Base-by-base conservation (phyloP, 1,140 invertebrate genomes). In the Lysiphlebus fabarum region DNA sequence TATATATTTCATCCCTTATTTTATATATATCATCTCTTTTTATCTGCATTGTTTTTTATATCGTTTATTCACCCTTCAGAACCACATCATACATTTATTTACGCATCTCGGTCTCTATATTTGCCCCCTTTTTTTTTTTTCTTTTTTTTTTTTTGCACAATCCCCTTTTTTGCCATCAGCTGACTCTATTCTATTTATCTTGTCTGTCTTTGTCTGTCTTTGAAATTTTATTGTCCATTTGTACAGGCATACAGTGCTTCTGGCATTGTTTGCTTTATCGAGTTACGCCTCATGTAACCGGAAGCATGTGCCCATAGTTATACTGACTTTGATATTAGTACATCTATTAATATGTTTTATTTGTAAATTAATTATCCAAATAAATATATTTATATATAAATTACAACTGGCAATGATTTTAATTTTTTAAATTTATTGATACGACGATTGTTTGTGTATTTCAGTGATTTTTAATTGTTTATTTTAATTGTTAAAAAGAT, bases 31-130 rank as follows among this genome's bases (percentile, higher is more conserved):
- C 17, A 17, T 17, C 17, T 26, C 17, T 26, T 26, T 26, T 26
- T 26, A 26, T 26, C 17, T 26, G 17, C 17, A 26, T 26, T 26
- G 4, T 26, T 26, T 26, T 26, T 26, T 26, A 26, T 26, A 26
- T 26, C 17, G 17, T 26, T 26, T 26, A 70, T 72, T 75, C 71
- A 74, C 69, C 74, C 70, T 76, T 77, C 74, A 74, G 72, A 76
- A 76, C 71, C 75, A 76, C 74, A 75, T 76, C 74, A 73, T 74
- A 74, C 74, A 75, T 76, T 76, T 75, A 77, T 76, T 77, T 75
- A 74, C 75, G 70, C 72, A 69, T 74, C 70, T 73, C 58, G 47
- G 17, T 57, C 69, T 74, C 69, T 71, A 67, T 70, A 72, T 68
- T 63, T 60, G 58, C 36, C 61, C 55, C 7, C 41, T 11, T 14